A percentile compares a stretch with the other conserved stretches of the same genome.
These are phyloP conservation scores for Chelonia mydas DNA, from an alignment of 2,797 vertebrate species.

Conservation along the genomic window DNA sequence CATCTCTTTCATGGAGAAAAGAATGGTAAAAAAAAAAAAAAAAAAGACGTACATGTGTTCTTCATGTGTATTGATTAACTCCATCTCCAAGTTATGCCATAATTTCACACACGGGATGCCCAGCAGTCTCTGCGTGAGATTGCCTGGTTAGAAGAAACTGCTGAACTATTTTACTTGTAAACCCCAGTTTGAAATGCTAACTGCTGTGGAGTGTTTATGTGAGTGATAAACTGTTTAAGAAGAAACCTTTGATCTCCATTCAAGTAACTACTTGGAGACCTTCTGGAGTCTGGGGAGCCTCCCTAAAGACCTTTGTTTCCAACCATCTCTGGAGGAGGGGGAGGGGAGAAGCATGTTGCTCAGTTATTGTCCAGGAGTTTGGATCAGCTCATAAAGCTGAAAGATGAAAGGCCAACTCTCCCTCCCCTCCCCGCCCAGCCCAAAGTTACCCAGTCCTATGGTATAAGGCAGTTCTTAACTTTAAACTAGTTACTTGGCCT, in stretches of 20 bases:
- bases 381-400: constrained; percentile 67
- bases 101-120: constrained; percentile 41
- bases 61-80: constrained; percentile 42
- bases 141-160: constrained; percentile 71
- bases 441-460: constrained; percentile 27
- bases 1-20: not conserved
- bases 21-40: not conserved
- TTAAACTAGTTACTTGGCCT: constrained; percentile 3
- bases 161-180: constrained; percentile 75
- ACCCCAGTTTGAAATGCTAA: constrained; percentile 75
- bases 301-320: constrained; percentile 71
- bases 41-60: not conserved
- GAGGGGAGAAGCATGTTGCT: constrained; percentile 64
- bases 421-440: not conserved
- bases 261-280: constrained; percentile 70
- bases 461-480: constrained; percentile 43
- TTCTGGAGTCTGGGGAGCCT: constrained; percentile 61
- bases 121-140: constrained; percentile 56
- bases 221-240: constrained; percentile 74
- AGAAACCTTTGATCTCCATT: constrained; percentile 75
- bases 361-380: constrained; percentile 67
- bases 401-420: constrained; percentile 62
- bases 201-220: constrained; percentile 69
- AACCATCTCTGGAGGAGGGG: constrained; percentile 60
- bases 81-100: constrained; percentile 40